Conservation (phyloP, 2,113 vertebrate species). For the Anolis sagrei region DNA sequence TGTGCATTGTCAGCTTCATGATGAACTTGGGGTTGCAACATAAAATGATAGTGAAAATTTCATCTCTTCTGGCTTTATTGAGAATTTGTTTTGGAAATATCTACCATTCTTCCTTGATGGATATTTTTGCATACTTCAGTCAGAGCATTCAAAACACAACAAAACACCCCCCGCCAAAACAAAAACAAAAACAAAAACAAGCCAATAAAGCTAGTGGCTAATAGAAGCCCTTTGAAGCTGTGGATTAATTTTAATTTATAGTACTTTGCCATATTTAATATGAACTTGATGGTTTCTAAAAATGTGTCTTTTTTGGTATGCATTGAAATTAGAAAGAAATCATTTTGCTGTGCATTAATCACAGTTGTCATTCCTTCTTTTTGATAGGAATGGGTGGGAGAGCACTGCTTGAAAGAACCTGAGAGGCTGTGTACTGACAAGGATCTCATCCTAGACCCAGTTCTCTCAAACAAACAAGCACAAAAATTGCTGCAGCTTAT, state of each 20-base stretch:
- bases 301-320: neutral
- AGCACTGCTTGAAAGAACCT: conserved; percentile 81
- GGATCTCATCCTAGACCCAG: conserved; percentile 80
- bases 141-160: neutral
- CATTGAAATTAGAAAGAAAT: neutral
- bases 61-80: neutral
- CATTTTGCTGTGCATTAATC: conserved; percentile 10
- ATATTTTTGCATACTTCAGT: neutral
- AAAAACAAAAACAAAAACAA: too few relatives aligned
- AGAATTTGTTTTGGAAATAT: neutral
- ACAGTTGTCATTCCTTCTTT: neutral
- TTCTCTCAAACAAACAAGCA: conserved; percentile 81
- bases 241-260: neutral
- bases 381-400: conserved; percentile 81
- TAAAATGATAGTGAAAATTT: neutral
- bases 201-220: too few relatives aligned
- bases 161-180: too few relatives aligned
- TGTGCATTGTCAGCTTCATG: neutral
- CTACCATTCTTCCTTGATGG: neutral
- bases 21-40: neutral
- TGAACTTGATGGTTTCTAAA: neutral
- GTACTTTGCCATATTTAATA: neutral
- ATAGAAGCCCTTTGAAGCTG: too few relatives aligned
- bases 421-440: conserved; percentile 81
- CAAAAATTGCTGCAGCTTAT: conserved; percentile 80